A percentile compares a stretch with the other conserved stretches of the same genome.
phyloP scores from a whole-genome alignment of 2,113 vertebrate species.

The Procavia capensis region DNA sequence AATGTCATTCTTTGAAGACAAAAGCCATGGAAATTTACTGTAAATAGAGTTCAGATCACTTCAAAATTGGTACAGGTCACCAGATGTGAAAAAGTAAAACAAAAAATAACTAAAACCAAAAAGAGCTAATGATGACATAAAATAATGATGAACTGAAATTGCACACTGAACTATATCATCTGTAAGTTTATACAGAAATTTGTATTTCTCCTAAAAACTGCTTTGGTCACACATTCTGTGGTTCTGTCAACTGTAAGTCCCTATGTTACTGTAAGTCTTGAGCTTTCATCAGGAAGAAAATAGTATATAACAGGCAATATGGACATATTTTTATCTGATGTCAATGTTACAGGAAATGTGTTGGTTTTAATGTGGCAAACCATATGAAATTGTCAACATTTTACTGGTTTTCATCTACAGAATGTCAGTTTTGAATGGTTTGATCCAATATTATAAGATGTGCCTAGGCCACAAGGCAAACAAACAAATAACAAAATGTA shows the following conservation, averaged over 20 bases:
- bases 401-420: conserved; percentile 16
- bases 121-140: conserved; percentile 63
- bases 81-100: conserved; percentile 75
- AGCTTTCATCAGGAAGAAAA: conserved; percentile 31
- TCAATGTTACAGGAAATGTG: neutral
- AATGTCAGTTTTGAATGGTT: conserved; percentile 43
- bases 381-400: conserved; percentile 24
- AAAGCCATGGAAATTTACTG: conserved; percentile 78
- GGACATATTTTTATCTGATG: conserved; percentile 50
- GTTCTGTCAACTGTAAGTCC: neutral
- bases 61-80: conserved; percentile 83
- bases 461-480: conserved; percentile 27
- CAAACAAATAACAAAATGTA: no score
- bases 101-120: conserved; percentile 72
- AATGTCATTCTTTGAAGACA: conserved; percentile 77
- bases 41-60: conserved; percentile 80
- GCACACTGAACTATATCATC: conserved; percentile 45
- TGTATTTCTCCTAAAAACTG: conserved; percentile 1
- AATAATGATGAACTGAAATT: conserved; percentile 65
- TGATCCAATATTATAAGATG: conserved; percentile 53
- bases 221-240: neutral
- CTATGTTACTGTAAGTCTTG: neutral
- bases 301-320: neutral
- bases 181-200: conserved; percentile 46
- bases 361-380: conserved; percentile 30